Evolutionary conservation across 2,888 invertebrate species (phyloP).

Genomic region (Malacosoma neustria): DNA sequence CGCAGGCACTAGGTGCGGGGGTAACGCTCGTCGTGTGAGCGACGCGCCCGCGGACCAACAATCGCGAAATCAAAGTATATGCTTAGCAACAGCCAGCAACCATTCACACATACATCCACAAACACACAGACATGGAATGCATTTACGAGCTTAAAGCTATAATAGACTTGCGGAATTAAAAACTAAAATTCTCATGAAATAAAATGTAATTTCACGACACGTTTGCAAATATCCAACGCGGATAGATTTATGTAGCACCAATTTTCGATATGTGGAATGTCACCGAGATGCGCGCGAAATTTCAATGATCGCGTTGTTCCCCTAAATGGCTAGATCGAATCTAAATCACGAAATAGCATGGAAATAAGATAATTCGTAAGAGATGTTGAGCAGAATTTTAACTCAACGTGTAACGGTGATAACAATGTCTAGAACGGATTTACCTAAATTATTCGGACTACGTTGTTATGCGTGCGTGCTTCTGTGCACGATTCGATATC

Average conservation of each 20-base stretch:
- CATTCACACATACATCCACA: conserved; percentile 52
- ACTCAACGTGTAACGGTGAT: conserved; percentile 50
- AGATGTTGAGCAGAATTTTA: conserved; percentile 46
- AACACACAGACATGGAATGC: conserved; percentile 43
- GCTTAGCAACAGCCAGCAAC: conserved; percentile 53
- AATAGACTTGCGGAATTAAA: conserved; percentile 39
- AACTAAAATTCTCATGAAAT: conserved; percentile 27
- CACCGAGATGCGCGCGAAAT: conserved; percentile 27
- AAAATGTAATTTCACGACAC: conserved; percentile 16
- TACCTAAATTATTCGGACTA: conserved; percentile 64
- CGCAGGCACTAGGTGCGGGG: conserved; percentile 36
- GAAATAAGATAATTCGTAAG: conserved; percentile 57
- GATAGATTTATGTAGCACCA: conserved; percentile 20
- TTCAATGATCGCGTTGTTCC: conserved; percentile 26
- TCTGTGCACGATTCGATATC: conserved; percentile 31
- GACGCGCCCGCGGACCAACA: conserved; percentile 54
- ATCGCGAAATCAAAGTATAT: conserved; percentile 65
- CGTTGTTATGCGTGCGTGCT: conserved; percentile 46
- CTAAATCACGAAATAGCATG: conserved; percentile 43
- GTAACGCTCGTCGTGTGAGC: conserved; percentile 72
- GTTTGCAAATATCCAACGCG: conserved; percentile 23
- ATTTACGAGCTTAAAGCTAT: conserved; percentile 38
- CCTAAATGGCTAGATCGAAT: conserved; percentile 33
- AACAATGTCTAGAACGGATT: conserved; percentile 51
- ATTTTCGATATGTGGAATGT: conserved; percentile 26